Evolutionary conservation across 2,888 invertebrate species (phyloP).

Genomic region (Drosophila tripunctata): DNA sequence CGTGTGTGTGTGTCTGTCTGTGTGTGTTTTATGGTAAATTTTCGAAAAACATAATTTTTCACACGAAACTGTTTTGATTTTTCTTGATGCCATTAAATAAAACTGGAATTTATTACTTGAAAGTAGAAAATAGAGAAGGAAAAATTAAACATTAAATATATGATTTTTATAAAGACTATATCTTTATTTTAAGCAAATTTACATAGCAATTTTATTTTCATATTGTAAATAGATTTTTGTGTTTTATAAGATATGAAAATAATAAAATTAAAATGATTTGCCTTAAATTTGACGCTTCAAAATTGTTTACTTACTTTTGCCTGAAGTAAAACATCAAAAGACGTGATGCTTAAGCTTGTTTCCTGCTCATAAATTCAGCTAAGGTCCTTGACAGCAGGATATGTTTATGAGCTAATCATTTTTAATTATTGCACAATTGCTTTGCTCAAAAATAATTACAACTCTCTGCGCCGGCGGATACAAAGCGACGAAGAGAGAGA

Average conservation of each 20-base stretch:
- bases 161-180: too few species aligned
- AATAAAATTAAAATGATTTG: too few species aligned
- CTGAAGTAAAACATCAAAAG: too few species aligned
- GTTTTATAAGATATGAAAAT: too few species aligned
- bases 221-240: too few species aligned
- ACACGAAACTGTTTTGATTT: constrained; percentile 72
- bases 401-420: constrained; percentile 70
- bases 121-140: not conserved
- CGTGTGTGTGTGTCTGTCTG: constrained; percentile 13
- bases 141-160: too few species aligned
- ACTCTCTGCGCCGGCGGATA: constrained; percentile 7
- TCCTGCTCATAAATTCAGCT: not conserved
- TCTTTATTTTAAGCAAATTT: too few species aligned
- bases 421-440: constrained; percentile 63
- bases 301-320: too few species aligned
- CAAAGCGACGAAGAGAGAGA: too few species aligned
- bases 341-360: not conserved
- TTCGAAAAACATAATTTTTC: constrained; percentile 64
- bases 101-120: constrained; percentile 51
- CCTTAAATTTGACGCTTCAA: too few species aligned
- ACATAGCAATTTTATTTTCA: too few species aligned
- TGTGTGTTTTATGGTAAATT: constrained; percentile 30
- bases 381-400: constrained; percentile 34
- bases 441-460: constrained; percentile 67
- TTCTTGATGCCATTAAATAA: constrained; percentile 45